Base-by-base conservation (phyloP, 2,113 vertebrate genomes). In the Myocastor coypus region DNA sequence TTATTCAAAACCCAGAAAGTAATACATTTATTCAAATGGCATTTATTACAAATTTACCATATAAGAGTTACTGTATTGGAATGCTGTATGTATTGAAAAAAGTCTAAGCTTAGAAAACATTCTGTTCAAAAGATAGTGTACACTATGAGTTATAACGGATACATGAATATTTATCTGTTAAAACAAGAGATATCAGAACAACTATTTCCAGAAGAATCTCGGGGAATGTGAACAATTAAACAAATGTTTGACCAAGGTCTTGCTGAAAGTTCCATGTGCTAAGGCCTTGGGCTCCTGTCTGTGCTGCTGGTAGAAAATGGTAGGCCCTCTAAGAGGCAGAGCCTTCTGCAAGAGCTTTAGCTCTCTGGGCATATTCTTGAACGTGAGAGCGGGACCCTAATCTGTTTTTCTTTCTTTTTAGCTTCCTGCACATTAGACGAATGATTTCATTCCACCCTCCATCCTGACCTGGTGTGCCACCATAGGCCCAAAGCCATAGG, bases 1-100 rank as follows among this genome's bases (percentile, higher is more conserved):
- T 37, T 50, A 69, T 57, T 82, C 64, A 90, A 95, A 96, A 57
- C 26, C 92, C 17, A 50, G 3, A 19, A 91, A 80, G 80, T 61
- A 83, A 78, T 64, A 73, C 86, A 69, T 85, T 30, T 16, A 83
- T 61, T 92, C 52, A 77, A 69, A 88, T 88, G 40, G 68, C 1
- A 32, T 77, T 57, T 69, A 91, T 14, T 82, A 52, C 87, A 92
- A 87, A 42, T 64, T 83, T 94, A 69, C 22, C 34, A 83, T 22
- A 1, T 37, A 26, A 12, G 5, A 87, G 7, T 82, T 68, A 11
- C 40, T 73, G 5, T 59, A 30, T 26, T 64, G 50, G 13, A 10
- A 20, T 92, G 20, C 17, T 88, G 17, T 85, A 87, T 20, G 84
- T 28, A 57, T 0, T 69, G 16, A n/a, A 91, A 7, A 69, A 86